Evolutionary conservation across 1,140 invertebrate genomes (phyloP), one percentile per base, ranked within the genome.

Genomic region (Sarcophaga bullata): DNA sequence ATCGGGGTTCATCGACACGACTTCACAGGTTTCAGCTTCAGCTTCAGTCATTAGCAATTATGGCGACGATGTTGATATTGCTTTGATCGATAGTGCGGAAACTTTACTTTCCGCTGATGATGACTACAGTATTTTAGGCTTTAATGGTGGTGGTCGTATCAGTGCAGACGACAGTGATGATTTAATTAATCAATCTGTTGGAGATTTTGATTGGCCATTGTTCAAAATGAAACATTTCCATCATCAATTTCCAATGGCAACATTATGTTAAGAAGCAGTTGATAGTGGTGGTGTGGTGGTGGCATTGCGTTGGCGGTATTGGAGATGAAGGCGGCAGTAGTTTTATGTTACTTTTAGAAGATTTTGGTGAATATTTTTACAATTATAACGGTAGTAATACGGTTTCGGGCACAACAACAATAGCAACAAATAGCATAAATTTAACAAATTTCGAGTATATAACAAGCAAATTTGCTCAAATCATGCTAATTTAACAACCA

Each of bases 361-460:
- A 93, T 86, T n/a, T 93, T 86, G 92, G 92, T 86, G 92, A 92
- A 87, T 93, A 93, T 85, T 93, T 93, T 87, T 92, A 92, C 75
- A 91, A 90, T 85, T 90, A 88, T 75, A 90, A 90, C 81, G 88
- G 89, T 15, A 84, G 73, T 47, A 87, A 84, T 84, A 85, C 84
- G 84, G 83, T 86, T 83, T 84, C 87, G 84, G 88, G 87, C 58
- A 86, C n/a, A 83, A 86, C 87, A 83, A 84, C 84, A 76, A 84
- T 81, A 37, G 81, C 49, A 81, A 82, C 48, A 82, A n/a, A 47
- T 47, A 52, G 72, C 46, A 73, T 68, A 47, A 84, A 84, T 81
- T 52, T 49, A 25, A 84, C 82, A 1, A 81, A 84, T 50, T 84
- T 83, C 11, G 82, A 84, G n/a, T 84, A 78, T 81, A 82, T 82